phyloP scores from a whole-genome alignment of 2,113 vertebrate genomes.

The Murina feae region DNA sequence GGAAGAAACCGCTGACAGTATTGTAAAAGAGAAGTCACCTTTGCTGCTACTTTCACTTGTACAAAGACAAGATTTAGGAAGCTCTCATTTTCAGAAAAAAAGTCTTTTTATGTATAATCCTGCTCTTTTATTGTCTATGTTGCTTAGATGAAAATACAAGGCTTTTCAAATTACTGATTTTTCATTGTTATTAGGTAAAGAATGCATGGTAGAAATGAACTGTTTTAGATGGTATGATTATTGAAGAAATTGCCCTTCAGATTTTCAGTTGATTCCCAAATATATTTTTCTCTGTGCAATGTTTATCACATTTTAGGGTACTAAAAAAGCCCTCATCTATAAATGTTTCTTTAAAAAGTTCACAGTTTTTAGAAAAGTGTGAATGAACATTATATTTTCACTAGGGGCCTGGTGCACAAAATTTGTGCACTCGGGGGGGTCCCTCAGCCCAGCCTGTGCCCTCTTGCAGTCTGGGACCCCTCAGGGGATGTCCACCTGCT shows the following conservation, averaged over 20 bases:
- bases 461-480: too few relatives aligned
- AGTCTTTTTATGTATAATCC: neutral
- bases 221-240: neutral
- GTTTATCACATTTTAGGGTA: neutral
- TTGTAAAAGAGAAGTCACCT: neutral
- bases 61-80: neutral
- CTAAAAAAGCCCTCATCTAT: neutral
- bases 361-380: constrained; percentile 6
- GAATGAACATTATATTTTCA: neutral
- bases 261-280: neutral
- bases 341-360: neutral
- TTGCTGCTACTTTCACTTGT: neutral
- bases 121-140: neutral
- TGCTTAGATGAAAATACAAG: neutral
- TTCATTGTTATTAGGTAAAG: neutral
- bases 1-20: neutral
- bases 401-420: too few relatives aligned
- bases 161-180: neutral
- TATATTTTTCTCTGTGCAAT: neutral
- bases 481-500: too few relatives aligned
- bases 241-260: constrained; percentile 10
- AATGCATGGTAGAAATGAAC: neutral
- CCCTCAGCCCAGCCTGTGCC: too few relatives aligned
- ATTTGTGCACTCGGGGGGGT: too few relatives aligned
- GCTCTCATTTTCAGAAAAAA: neutral